Conservation (phyloP, 2,888 invertebrate species). For the Heliconius aoede region DNA sequence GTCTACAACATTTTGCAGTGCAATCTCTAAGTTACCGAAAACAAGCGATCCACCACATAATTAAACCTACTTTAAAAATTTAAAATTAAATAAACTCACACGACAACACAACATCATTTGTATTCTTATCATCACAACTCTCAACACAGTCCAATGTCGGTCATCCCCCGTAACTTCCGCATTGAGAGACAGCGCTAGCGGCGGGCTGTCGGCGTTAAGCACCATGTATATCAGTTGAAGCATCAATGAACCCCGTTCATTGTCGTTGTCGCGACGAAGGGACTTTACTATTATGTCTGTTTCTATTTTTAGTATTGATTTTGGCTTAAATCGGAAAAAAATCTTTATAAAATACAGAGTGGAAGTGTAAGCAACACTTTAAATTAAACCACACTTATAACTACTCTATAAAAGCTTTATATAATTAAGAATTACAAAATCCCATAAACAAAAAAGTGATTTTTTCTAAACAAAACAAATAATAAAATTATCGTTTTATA, state of each 20-base stretch:
- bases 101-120: conserved; percentile 72
- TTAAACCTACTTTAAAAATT: neutral
- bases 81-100: conserved; percentile 57
- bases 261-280: conserved; percentile 63
- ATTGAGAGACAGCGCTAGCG: conserved; percentile 62
- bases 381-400: no score
- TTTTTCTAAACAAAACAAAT: no score
- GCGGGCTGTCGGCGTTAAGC: conserved; percentile 65
- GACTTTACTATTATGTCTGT: conserved; percentile 65
- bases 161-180: conserved; percentile 41
- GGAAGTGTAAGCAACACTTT: no score
- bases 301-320: conserved; percentile 67
- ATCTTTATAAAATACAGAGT: no score
- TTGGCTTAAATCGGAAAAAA: conserved; percentile 61
- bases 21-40: neutral
- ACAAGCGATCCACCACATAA: neutral
- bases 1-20: neutral
- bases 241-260: conserved; percentile 64
- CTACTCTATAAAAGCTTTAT: no score
- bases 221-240: conserved; percentile 69
- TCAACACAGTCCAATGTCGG: conserved; percentile 63
- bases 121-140: conserved; percentile 74
- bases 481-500: no score
- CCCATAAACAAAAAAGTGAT: no score
- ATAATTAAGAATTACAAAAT: no score